A percentile compares a stretch with the other conserved stretches of the same genome.
Conservation (phyloP, 2,888 invertebrate species). For the Deroplatys truncata region DNA sequence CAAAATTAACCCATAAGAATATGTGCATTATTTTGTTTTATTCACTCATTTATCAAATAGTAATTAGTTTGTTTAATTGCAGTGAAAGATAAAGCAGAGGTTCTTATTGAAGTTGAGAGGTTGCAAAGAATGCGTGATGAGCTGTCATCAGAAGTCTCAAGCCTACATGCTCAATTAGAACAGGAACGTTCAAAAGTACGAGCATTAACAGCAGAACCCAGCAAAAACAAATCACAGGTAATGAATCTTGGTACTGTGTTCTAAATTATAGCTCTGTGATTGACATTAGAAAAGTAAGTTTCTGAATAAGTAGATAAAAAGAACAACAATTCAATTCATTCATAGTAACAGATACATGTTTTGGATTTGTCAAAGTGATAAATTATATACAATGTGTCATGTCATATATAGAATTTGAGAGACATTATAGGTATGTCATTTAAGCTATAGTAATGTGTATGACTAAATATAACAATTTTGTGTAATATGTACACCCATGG, state of each 20-base stretch:
- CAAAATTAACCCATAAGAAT: too few relatives aligned
- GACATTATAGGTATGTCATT: too few relatives aligned
- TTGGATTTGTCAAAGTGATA: too few relatives aligned
- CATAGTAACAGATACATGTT: too few relatives aligned
- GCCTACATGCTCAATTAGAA: constrained; percentile 66
- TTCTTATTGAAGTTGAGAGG: constrained; percentile 67
- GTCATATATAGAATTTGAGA: too few relatives aligned
- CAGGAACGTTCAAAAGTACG: constrained; percentile 68
- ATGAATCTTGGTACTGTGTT: background rate
- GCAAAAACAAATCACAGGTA: constrained; percentile 49
- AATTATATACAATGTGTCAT: too few relatives aligned
- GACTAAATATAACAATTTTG: too few relatives aligned
- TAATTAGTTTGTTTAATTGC: constrained; percentile 32
- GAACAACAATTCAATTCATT: too few relatives aligned
- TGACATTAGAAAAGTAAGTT: background rate
- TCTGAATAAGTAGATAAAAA: too few relatives aligned
- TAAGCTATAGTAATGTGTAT: too few relatives aligned
- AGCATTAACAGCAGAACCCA: constrained; percentile 52
- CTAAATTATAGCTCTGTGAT: background rate
- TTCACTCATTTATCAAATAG: background rate
- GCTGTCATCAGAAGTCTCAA: constrained; percentile 64
- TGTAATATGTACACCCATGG: too few relatives aligned
- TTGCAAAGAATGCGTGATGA: constrained; percentile 66
- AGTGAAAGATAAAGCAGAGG: constrained; percentile 79
- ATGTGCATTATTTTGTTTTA: background rate